Evolutionary conservation across 1,140 invertebrate species (phyloP).

Genomic region (Armadillidium nasatum): DNA sequence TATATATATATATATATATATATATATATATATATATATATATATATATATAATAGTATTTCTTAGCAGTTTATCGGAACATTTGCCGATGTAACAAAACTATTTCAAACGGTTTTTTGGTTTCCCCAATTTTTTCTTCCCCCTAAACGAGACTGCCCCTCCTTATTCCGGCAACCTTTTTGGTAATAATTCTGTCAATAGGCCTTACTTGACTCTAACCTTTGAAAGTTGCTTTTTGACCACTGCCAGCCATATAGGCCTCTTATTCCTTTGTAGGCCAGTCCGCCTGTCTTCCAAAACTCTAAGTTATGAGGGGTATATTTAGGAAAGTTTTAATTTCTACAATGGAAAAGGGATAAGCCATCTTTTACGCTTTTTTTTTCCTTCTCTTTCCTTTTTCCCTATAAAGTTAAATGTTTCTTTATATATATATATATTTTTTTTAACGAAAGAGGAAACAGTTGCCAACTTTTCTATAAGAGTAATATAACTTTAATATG

Average conservation of each 20-base stretch:
- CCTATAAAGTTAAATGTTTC: not conserved
- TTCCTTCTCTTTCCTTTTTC: not conserved
- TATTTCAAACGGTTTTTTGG: not conserved
- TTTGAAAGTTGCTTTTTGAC: not conserved
- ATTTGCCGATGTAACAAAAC: not conserved
- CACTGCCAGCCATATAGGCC: not conserved
- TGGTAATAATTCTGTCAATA: conserved; percentile 11
- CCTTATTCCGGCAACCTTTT: not conserved
- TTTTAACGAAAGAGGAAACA: not conserved
- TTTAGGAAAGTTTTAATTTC: not conserved
- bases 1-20: no score
- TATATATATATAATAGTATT: no score
- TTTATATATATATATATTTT: conserved; percentile 1
- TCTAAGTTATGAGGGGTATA: conserved; percentile 10
- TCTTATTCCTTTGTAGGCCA: not conserved
- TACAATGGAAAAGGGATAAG: conserved; percentile 2
- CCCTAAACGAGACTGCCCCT: not conserved
- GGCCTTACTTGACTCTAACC: conserved; percentile 1
- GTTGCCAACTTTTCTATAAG: no score
- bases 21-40: no score
- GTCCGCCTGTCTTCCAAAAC: not conserved
- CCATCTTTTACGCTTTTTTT: conserved; percentile 6
- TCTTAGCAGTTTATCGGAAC: no score
- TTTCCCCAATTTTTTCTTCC: no score
- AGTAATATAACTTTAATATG: no score